phyloP scores from a whole-genome alignment of 2,113 vertebrate genomes.

The Naja naja region DNA sequence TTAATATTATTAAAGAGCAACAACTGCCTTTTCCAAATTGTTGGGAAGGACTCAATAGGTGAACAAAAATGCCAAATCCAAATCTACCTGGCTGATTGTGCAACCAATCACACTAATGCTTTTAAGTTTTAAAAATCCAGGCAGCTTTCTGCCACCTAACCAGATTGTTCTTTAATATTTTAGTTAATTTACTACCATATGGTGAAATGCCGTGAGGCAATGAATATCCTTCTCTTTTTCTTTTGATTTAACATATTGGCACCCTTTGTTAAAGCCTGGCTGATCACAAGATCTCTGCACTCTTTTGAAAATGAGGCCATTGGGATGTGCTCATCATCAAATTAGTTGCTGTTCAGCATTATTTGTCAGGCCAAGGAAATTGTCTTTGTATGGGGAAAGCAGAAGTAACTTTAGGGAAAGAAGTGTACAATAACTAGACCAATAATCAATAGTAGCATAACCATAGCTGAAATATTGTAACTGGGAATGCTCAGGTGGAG shows the following conservation, averaged over 20 bases:
- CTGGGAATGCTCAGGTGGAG: slow-evolving; percentile 10
- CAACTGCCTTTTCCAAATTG: background rate
- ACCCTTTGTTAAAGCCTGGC: slow-evolving; percentile 43
- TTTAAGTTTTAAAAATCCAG: background rate
- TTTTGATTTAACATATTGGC: slow-evolving; percentile 41
- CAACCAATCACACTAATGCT: background rate
- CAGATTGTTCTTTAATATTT: slow-evolving; percentile 30
- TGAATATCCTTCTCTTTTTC: slow-evolving; percentile 28
- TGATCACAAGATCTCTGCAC: slow-evolving; percentile 14
- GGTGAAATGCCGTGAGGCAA: slow-evolving; percentile 55
- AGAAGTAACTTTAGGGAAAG: background rate
- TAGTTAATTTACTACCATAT: slow-evolving; percentile 50
- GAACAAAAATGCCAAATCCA: background rate
- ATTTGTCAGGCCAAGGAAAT: background rate
- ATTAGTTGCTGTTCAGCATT: slow-evolving; percentile 14
- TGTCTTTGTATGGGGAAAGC: background rate
- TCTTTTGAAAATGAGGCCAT: slow-evolving; percentile 31
- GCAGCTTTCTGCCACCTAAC: background rate
- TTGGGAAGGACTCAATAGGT: background rate
- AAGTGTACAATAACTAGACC: background rate
- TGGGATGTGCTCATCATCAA: slow-evolving; percentile 10
- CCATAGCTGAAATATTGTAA: background rate
- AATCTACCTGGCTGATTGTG: background rate
- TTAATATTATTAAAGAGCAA: background rate
- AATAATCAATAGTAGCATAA: background rate